phyloP scores from a whole-genome alignment of 1,140 invertebrate genomes.

The Pemphigus obesinymphae region DNA sequence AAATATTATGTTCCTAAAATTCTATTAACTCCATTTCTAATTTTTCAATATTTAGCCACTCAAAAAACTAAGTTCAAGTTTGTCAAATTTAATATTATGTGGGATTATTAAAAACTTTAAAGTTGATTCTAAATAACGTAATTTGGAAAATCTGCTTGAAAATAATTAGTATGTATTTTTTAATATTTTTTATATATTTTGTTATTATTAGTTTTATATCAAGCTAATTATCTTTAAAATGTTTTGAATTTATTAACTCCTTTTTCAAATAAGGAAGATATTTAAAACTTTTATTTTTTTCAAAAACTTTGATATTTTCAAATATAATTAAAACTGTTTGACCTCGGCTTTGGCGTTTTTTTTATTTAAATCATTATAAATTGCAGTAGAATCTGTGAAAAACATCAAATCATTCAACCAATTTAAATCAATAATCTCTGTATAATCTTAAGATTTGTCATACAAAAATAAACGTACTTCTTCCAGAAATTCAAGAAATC shows the following conservation, averaged over 20 bases:
- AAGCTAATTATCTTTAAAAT: neutral
- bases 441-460: neutral
- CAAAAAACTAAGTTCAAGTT: too few species aligned
- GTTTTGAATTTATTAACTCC: neutral
- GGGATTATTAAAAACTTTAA: neutral
- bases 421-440: neutral
- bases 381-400: neutral
- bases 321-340: neutral
- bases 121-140: neutral
- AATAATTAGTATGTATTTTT: neutral
- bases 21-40: too few species aligned
- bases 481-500: neutral
- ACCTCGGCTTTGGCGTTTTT: neutral
- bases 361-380: neutral
- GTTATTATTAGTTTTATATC: too few species aligned
- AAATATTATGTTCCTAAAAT: neutral
- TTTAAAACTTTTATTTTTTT: neutral
- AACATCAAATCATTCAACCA: neutral
- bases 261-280: neutral
- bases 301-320: neutral
- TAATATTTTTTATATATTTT: too few species aligned
- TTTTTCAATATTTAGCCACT: too few species aligned
- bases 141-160: slow-evolving; percentile 5
- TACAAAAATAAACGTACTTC: neutral
- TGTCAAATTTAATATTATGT: neutral